Percentiles rank a stretch among this genome's conserved stretches.
Evolutionary conservation across 2,113 vertebrate genomes (phyloP).

Genomic region (Lasiurus borealis): DNA sequence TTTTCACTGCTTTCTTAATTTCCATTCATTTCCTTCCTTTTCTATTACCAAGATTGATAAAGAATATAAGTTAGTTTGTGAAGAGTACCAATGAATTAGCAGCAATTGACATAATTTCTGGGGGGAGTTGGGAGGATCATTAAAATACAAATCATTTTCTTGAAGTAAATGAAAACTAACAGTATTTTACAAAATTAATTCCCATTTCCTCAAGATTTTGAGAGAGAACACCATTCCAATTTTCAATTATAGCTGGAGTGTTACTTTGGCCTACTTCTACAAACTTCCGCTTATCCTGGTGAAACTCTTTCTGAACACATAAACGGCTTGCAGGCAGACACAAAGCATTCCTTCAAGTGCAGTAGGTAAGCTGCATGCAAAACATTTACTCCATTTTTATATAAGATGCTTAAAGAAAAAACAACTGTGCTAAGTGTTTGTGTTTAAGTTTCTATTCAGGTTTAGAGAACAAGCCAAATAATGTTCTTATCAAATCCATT

Average conservation of each 20-base stretch:
- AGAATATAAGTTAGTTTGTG: neutral
- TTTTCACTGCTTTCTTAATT: neutral
- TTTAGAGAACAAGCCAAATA: conserved; percentile 29
- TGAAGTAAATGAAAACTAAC: conserved; percentile 28
- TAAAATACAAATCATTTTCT: conserved; percentile 30
- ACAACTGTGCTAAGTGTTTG: neutral
- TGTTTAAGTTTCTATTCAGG: neutral
- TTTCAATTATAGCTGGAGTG: conserved; percentile 20
- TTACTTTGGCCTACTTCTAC: conserved; percentile 47
- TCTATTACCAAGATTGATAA: neutral
- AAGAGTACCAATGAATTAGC: neutral
- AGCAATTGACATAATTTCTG: neutral
- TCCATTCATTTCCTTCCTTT: neutral
- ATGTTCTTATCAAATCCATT: neutral
- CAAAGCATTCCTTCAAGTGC: conserved; percentile 51
- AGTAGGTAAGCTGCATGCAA: conserved; percentile 26
- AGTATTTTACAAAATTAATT: conserved; percentile 39
- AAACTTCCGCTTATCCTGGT: neutral
- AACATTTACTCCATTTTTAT: conserved; percentile 44
- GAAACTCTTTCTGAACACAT: conserved; percentile 36
- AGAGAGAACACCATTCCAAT: neutral
- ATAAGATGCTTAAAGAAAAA: neutral
- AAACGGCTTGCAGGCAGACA: conserved; percentile 18
- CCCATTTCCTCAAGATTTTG: conserved; percentile 33
- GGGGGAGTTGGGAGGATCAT: neutral